Base-by-base conservation (phyloP, 2,113 vertebrate species). In the Neolamprologus sp. region DNA sequence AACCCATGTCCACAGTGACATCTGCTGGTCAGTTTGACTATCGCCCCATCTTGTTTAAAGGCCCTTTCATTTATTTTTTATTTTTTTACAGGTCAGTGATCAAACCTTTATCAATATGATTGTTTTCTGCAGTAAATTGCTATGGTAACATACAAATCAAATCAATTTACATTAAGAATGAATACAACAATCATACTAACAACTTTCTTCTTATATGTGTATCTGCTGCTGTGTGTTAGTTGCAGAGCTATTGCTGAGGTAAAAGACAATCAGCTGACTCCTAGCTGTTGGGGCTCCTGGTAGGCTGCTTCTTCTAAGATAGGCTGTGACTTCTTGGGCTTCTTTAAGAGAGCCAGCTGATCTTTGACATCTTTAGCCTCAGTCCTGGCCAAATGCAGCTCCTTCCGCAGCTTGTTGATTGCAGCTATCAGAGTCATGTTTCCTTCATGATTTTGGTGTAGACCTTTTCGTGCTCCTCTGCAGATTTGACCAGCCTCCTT, bases 391-490 rank as follows among this genome's bases (percentile, higher is more conserved):
- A 42, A 2, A 19, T 23, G 58, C 87, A 96, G 88, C 85, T 96
- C 96, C 33, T 83, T 87, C 0, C 95, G 68, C 83, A 96, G 85
- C 2, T 95, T 65, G 4, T 96, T 96, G 79, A 96, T 93, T 87
- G 94, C 95, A n/a, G 92, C 87, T 2, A 96, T 94, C 51, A 97
- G 92, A 37, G 80, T 79, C 19, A 94, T 84, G 2, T 96, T 96
- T 96, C 95, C 96, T 98, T 97, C 95, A 98, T 95, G 65, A 99
- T 94, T 63, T 94, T 97, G 82, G 92, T 85, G 1, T 98, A 97
- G 73, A 97, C 96, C 0, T 90, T 84, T 37, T 96, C 93, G 2
- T 98, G 97, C 80, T 97, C 94, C 83, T 98, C 96, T 0, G 95
- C 80, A 79, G 98, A 96, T 68, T 96, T 98, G 37, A 83, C 63